These are phyloP conservation scores for Sitobion miscanthi DNA, from an alignment of 1,140 invertebrate genomes.

Conservation along the genomic window DNA sequence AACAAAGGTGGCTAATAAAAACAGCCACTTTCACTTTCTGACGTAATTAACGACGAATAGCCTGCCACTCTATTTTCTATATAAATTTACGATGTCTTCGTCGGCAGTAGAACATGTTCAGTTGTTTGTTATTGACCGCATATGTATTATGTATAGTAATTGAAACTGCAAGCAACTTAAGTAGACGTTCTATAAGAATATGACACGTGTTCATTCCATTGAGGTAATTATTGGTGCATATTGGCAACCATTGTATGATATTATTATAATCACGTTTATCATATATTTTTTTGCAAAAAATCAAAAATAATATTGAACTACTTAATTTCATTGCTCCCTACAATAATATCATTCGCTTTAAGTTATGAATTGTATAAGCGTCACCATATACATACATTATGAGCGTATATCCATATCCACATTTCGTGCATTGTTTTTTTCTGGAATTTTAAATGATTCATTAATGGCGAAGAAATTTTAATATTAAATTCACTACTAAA, in stretches of 20 bases:
- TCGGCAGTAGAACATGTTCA: background rate
- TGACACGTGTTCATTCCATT: background rate
- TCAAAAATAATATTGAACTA: background rate
- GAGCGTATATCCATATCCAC: background rate
- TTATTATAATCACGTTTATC: background rate
- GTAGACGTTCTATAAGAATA: background rate
- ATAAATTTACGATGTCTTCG: background rate
- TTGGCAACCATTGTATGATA: no score
- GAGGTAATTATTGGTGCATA: background rate
- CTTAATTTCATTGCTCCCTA: accelerated
- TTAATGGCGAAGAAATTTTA: background rate
- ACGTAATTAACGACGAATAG: background rate
- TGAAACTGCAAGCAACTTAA: background rate
- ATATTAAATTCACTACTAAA: background rate
- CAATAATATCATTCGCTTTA: no score
- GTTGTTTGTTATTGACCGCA: background rate
- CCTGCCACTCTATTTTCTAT: background rate
- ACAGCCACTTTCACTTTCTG: background rate
- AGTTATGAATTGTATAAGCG: no score
- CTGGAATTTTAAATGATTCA: background rate
- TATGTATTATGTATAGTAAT: background rate
- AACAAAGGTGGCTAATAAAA: background rate
- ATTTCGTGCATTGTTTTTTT: background rate
- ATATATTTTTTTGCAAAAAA: background rate
- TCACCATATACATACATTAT: no score